A percentile compares a stretch with the other conserved stretches of the same genome.
Conservation (phyloP, 2,113 vertebrate species). For the Rhinolophus ferrumequinum region DNA sequence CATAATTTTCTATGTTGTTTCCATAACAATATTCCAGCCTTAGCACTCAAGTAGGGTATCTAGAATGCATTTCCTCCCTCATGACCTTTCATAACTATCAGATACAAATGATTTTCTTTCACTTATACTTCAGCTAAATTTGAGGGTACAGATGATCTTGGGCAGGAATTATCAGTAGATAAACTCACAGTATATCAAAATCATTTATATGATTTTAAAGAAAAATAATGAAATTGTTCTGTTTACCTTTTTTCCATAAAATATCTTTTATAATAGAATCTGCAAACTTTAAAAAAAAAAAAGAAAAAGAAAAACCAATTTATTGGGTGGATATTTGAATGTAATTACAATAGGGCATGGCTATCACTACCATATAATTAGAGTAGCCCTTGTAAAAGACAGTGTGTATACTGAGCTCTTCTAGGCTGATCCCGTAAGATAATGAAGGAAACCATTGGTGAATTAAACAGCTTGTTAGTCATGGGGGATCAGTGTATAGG, state of each 20-base stretch:
- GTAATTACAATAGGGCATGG: conserved; percentile 26
- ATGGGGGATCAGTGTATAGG: conserved; percentile 68
- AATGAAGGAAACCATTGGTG: conserved; percentile 78
- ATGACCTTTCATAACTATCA: conserved; percentile 73
- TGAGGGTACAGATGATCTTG: conserved; percentile 50
- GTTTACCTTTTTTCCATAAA: conserved; percentile 14
- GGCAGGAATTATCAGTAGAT: conserved; percentile 70
- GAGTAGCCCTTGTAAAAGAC: conserved; percentile 54
- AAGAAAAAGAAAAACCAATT: background rate
- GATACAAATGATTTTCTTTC: conserved; percentile 81
- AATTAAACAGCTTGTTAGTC: conserved; percentile 85
- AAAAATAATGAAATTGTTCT: background rate
- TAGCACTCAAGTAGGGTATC: background rate
- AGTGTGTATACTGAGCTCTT: conserved; percentile 66
- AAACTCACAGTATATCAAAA: conserved; percentile 47
- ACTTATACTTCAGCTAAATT: conserved; percentile 61
- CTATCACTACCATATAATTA: conserved; percentile 50
- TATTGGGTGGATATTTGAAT: conserved; percentile 63
- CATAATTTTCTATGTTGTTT: background rate
- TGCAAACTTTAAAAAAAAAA: background rate
- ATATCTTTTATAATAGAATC: background rate
- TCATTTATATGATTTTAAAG: conserved; percentile 35
- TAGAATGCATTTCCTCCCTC: conserved; percentile 66
- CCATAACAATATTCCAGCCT: conserved; percentile 6
- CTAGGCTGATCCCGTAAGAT: conserved; percentile 73